Percentiles rank a stretch among this genome's conserved stretches.
These are phyloP conservation scores for Diachasma alloeum DNA, from an alignment of 1,140 invertebrate genomes.

Conservation along the genomic window DNA sequence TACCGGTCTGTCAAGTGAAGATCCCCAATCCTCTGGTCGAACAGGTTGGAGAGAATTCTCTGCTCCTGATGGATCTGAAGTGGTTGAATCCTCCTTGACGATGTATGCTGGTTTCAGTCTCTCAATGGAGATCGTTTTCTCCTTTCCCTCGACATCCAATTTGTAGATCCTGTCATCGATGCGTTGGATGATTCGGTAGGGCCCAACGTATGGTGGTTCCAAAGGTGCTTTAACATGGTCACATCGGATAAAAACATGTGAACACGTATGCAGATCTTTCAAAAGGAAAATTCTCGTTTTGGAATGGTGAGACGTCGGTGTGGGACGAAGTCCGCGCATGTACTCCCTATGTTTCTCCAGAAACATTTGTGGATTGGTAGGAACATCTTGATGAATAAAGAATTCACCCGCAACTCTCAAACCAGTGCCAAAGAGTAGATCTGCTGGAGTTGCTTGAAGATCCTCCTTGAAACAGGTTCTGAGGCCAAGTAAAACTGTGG, in stretches of 20 bases:
- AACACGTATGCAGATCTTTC: too few relatives aligned
- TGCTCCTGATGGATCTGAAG: background rate
- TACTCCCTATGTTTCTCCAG: conserved; percentile 24
- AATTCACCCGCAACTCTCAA: conserved; percentile 44
- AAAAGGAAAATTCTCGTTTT: too few relatives aligned
- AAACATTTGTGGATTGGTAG: conserved; percentile 23
- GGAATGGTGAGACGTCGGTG: background rate
- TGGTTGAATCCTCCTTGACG: too few relatives aligned
- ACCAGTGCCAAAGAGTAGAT: conserved; percentile 49
- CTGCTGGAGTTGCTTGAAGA: conserved; percentile 45
- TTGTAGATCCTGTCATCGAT: conserved; percentile 2
- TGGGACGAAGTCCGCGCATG: conserved; percentile 28
- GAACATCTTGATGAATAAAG: conserved; percentile 28
- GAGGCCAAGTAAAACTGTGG: too few relatives aligned
- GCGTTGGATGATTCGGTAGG: too few relatives aligned
- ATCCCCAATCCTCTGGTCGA: background rate
- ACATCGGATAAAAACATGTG: too few relatives aligned
- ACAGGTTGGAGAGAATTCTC: background rate
- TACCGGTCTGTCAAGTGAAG: background rate
- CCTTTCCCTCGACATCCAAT: background rate
- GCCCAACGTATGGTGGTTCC: too few relatives aligned
- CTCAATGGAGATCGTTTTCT: background rate
- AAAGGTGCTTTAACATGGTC: too few relatives aligned
- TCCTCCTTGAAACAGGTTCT: conserved; percentile 47
- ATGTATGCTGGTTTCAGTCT: background rate